Evolutionary conservation across 35 echinoderm and acorn worm species (phyloP), one percentile per base, ranked within the genome.

Genomic region (Anneissia japonica): DNA sequence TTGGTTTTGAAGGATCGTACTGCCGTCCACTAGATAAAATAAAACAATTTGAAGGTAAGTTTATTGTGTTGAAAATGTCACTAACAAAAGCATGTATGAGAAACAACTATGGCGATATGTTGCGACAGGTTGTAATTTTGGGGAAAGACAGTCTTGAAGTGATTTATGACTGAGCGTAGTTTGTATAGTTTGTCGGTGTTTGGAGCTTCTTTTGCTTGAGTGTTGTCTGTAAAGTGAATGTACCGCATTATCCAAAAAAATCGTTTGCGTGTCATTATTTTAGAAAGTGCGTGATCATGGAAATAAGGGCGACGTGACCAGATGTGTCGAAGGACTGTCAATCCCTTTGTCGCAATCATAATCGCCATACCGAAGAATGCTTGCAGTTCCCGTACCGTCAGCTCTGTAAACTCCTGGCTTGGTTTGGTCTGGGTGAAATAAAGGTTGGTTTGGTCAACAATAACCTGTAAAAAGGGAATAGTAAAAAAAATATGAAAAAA

Each of bases 1-100:
- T 85, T 5, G 89, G 89, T 37, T 90, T 90, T 46, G 85, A 33
- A 0, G 89, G 89, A 23, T 64, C 51, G 26, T 64, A 64, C 51
- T 64, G 51, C 51, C 26, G 11, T 26, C 6, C 5, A 2, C 51
- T 64, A 23, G 19, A 64, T n/a, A n/a, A n/a, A n/a, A n/a, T n/a
- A n/a, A n/a, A n/a, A n/a, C n/a, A n/a, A n/a, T n/a, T n/a, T n/a
- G n/a, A n/a, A n/a, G n/a, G n/a, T n/a, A n/a, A n/a, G n/a, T n/a
- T n/a, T n/a, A n/a, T n/a, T n/a, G n/a, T n/a, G n/a, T n/a, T n/a
- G n/a, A n/a, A n/a, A n/a, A n/a, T n/a, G n/a, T n/a, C n/a, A n/a
- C n/a, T n/a, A n/a, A n/a, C n/a, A n/a, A n/a, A n/a, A n/a, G n/a
- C n/a, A n/a, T n/a, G n/a, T n/a, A n/a, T n/a, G n/a, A n/a, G n/a